These are phyloP conservation scores for Stenchaetothrips biformis DNA, from an alignment of 2,888 invertebrate species.

Conservation along the genomic window DNA sequence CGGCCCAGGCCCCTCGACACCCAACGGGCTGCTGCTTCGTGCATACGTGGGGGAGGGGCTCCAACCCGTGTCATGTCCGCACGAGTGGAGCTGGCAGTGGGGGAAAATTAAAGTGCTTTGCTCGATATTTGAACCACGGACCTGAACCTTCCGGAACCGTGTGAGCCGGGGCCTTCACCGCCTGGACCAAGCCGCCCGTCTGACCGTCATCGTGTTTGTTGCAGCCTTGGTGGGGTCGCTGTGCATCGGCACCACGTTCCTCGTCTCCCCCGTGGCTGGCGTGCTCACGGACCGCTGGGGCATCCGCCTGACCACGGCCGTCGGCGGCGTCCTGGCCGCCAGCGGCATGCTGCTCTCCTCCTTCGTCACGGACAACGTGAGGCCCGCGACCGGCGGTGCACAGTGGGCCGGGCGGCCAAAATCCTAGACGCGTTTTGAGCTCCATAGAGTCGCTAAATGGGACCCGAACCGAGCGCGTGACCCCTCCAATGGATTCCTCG, in stretches of 20 bases:
- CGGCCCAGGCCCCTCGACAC: not conserved
- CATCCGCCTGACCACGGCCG: constrained; percentile 73
- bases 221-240: constrained; percentile 85
- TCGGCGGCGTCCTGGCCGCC: constrained; percentile 75
- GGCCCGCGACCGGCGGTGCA: constrained; percentile 21
- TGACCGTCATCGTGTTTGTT: constrained; percentile 45
- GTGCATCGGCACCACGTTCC: constrained; percentile 82
- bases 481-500: too few species aligned
- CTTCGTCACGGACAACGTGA: constrained; percentile 56
- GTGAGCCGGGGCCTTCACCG: too few species aligned
- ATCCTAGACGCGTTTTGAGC: too few species aligned
- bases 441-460: too few species aligned
- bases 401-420: too few species aligned
- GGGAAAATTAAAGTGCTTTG: not conserved
- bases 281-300: constrained; percentile 81
- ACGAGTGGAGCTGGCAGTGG: too few species aligned
- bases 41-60: not conserved
- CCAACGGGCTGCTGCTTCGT: not conserved
- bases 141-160: too few species aligned
- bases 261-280: constrained; percentile 81
- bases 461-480: too few species aligned
- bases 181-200: not conserved
- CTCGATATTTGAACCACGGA: not conserved
- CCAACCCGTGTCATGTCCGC: too few species aligned
- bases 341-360: constrained; percentile 76